These are phyloP conservation scores for Tupaia tana DNA, from an alignment of 2,113 vertebrate species.

Conservation along the genomic window DNA sequence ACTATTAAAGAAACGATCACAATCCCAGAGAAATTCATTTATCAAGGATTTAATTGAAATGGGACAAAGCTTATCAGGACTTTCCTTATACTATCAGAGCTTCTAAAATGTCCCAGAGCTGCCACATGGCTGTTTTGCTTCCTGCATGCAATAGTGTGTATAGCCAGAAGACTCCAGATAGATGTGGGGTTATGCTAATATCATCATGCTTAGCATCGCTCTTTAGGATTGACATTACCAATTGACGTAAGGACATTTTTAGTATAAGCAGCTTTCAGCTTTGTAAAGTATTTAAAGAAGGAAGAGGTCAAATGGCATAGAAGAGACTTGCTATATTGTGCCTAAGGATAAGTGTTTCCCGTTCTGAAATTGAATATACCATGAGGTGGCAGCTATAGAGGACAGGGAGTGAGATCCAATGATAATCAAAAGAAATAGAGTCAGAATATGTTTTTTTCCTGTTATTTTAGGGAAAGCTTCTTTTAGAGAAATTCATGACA, in stretches of 20 bases:
- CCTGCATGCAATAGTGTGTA: background rate
- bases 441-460: constrained; percentile 65
- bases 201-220: background rate
- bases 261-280: background rate
- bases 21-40: constrained; percentile 76
- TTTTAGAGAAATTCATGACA: constrained; percentile 1
- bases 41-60: constrained; percentile 79
- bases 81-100: constrained; percentile 48
- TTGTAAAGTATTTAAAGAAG: constrained; percentile 66
- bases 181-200: background rate
- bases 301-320: constrained; percentile 39
- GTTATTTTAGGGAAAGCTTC: constrained; percentile 7
- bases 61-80: constrained; percentile 64
- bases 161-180: constrained; percentile 21
- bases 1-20: constrained; percentile 72
- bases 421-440: constrained; percentile 87
- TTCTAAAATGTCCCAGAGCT: constrained; percentile 63
- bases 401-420: constrained; percentile 86
- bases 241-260: constrained; percentile 41
- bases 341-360: constrained; percentile 41
- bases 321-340: constrained; percentile 46
- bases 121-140: constrained; percentile 44
- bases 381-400: constrained; percentile 86
- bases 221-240: constrained; percentile 49
- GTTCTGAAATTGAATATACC: constrained; percentile 83